Base-by-base conservation (phyloP, 2,888 invertebrate species). In the Cephus runcator region DNA sequence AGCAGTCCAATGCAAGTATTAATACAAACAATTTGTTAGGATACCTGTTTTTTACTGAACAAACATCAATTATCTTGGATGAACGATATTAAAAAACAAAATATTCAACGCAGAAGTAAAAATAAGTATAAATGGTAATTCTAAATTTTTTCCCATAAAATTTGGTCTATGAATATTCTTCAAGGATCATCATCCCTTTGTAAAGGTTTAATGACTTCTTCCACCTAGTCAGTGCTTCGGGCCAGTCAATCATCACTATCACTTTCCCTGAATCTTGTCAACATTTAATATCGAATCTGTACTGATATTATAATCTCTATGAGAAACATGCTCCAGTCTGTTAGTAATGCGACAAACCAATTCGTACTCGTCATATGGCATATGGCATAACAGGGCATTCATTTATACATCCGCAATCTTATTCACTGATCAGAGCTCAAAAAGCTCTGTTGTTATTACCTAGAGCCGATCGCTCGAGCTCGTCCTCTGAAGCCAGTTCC, bases 401-500 rank as follows among this genome's bases (percentile, higher is more conserved):
- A 9, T 56, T 56, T 56, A 23, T 56, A 56, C 56, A 56, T 56
- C 56, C 23, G 56, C 56, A 56, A 56, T 56, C 56, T 56, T 56
- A 56, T 56, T 56, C 23, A 56, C 23, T 56, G 56, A 56, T 56
- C 23, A 23, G 56, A 23, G 56, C 56, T 56, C 23, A 23, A 23
- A 56, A 56, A 56, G 23, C 56, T 56, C 56, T 56, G 56, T 23
- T 56, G 2, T 56, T 56, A 56, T 56, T 56, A 56, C 56, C 56
- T 81, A 81, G 85, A 85, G 86, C 82, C 80, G 87, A 85, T 83
- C 86, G 88, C 82, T 90, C 87, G 86, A 89, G 85, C 79, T 91
- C 90, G 83, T 89, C 88, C 81, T 90, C 87, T 87, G 92, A 91
- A 82, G 93, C 92, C 87, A 93, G 91, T 91, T 93, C 93, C 91